Evolutionary conservation across 2,797 vertebrate species (phyloP).

Genomic region (Scolopax bukidnonensis): DNA sequence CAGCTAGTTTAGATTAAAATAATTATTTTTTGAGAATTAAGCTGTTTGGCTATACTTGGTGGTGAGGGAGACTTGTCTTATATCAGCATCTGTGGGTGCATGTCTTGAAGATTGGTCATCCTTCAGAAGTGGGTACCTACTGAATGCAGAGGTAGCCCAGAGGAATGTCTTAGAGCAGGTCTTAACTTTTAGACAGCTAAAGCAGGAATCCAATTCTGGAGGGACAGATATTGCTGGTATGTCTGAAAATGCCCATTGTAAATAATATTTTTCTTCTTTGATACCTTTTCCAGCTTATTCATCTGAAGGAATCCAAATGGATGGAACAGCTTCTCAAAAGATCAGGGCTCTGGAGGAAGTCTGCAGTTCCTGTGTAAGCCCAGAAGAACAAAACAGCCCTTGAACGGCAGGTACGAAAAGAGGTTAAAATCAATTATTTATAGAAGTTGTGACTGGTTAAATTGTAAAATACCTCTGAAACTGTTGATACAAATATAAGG

Average conservation of each 20-base stretch:
- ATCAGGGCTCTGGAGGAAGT: neutral
- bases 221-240: neutral
- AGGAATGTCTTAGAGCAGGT: neutral
- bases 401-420: neutral
- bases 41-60: neutral
- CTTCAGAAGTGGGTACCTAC: neutral
- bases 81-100: accelerated
- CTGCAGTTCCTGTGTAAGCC: neutral
- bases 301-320: neutral
- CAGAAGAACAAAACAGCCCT: neutral
- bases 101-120: neutral
- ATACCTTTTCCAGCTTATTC: neutral
- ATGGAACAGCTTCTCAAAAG: neutral
- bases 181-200: neutral
- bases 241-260: neutral
- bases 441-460: neutral
- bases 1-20: neutral
- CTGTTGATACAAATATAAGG: neutral
- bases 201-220: neutral
- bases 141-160: neutral
- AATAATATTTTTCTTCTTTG: neutral
- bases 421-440: neutral
- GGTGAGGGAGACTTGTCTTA: neutral
- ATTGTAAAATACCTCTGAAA: neutral
- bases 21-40: neutral